Evolutionary conservation across 2,113 vertebrate genomes (phyloP).

Genomic region (Dipodomys merriami): DNA sequence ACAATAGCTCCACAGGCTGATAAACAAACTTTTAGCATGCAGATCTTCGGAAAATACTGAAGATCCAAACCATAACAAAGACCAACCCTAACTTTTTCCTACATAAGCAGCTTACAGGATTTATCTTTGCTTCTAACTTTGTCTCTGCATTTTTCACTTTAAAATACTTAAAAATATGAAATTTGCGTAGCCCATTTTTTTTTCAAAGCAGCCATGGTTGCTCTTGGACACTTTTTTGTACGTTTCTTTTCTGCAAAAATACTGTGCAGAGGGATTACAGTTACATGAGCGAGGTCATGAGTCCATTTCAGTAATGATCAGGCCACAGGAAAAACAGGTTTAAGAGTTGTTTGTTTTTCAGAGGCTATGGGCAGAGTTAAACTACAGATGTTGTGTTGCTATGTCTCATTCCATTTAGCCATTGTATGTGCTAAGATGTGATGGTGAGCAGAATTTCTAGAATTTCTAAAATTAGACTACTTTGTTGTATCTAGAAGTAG

Average conservation of each 20-base stretch:
- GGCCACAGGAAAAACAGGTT: background rate
- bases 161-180: background rate
- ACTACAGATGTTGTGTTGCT: background rate
- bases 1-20: background rate
- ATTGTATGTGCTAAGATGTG: background rate
- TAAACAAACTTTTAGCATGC: background rate
- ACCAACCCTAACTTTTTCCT: background rate
- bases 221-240: background rate
- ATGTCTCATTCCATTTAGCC: background rate
- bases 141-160: background rate
- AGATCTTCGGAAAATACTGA: background rate
- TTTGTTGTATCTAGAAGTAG: background rate
- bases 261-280: no score
- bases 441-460: background rate
- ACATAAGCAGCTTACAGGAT: background rate
- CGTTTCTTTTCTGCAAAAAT: no score
- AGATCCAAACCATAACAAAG: background rate
- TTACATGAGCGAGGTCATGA: no score
- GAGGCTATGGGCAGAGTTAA: background rate
- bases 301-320: background rate
- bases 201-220: background rate
- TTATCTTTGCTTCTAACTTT: slow-evolving; percentile 6
- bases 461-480: background rate
- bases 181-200: background rate
- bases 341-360: background rate